These are phyloP conservation scores for Thumatha senex DNA, from an alignment of 2,888 invertebrate genomes.

Conservation along the genomic window DNA sequence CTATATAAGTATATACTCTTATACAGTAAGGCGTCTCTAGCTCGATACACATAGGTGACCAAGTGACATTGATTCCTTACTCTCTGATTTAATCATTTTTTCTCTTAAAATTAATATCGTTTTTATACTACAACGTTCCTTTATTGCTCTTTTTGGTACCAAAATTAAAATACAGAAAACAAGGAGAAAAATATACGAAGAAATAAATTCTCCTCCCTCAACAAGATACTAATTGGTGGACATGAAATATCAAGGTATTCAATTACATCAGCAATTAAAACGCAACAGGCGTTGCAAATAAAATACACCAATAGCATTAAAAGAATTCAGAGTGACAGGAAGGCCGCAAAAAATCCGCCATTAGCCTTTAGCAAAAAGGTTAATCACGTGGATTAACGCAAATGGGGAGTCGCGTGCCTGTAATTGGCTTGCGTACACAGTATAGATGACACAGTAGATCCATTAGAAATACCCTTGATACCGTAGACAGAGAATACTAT, in stretches of 20 bases:
- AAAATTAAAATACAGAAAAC: background rate
- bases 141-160: no score
- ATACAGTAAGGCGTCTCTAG: no score
- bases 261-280: constrained; percentile 27
- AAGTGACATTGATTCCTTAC: no score
- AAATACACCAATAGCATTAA: constrained; percentile 36
- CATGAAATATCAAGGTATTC: constrained; percentile 21
- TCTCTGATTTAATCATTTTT: no score
- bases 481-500: no score
- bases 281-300: constrained; percentile 35
- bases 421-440: constrained; percentile 52
- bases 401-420: constrained; percentile 56
- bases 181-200: background rate
- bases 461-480: constrained; percentile 15
- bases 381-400: constrained; percentile 61
- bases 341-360: constrained; percentile 46
- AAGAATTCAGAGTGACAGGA: constrained; percentile 41
- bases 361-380: constrained; percentile 58
- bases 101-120: no score
- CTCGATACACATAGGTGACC: no score
- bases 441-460: constrained; percentile 12
- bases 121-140: no score
- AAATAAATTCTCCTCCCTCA: background rate
- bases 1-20: no score
- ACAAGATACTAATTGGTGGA: constrained; percentile 14